Evolutionary conservation across 2,113 vertebrate species (phyloP), one percentile per base, ranked within the genome.

Genomic region (Larimichthys polyactis): DNA sequence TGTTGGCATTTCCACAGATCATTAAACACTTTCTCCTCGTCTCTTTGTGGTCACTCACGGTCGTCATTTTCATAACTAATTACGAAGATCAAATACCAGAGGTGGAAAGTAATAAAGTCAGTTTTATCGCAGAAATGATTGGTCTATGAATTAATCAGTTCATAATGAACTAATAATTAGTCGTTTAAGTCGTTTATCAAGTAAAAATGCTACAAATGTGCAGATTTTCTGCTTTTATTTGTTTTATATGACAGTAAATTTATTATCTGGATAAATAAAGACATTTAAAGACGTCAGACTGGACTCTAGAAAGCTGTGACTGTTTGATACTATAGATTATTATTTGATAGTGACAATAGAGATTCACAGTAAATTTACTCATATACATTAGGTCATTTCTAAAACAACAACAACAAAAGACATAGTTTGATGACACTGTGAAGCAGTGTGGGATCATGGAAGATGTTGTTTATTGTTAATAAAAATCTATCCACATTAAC

Each of bases 1-100:
- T 4, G 69, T 4, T 81, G 88, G 63, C 73, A 87, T 87, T 84
- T 84, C 48, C 76, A 75, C 72, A 48, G 68, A 85, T 90, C 59
- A 57, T 80, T 71, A 75, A 70, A 59, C 62, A 66, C 52, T 0
- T 3, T 11, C 3, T 19, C 64, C 19, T 36, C 19, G 52, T 60
- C 59, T 55, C 58, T 29, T 46, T 12, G 17, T 5, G 52, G 43
- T 51, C 54, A 22, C 29, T 27, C 17, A 1, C 67, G 7, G 6
- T 51, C 22, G 49, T 71, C 70, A 48, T 77, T 63, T 74, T 67
- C 55, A 75, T 4, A 29, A 69, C 51, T 81, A 76, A 88, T 88
- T 59, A 74, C 14, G 10, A 29, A 9, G 24, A 52, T 7, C 16
- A 71, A 83, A 79, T 68, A 72, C 55, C 68, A 66, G 19, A 62